Evolutionary conservation across 2,797 vertebrate species (phyloP).

Genomic region (Ciconia nigra): DNA sequence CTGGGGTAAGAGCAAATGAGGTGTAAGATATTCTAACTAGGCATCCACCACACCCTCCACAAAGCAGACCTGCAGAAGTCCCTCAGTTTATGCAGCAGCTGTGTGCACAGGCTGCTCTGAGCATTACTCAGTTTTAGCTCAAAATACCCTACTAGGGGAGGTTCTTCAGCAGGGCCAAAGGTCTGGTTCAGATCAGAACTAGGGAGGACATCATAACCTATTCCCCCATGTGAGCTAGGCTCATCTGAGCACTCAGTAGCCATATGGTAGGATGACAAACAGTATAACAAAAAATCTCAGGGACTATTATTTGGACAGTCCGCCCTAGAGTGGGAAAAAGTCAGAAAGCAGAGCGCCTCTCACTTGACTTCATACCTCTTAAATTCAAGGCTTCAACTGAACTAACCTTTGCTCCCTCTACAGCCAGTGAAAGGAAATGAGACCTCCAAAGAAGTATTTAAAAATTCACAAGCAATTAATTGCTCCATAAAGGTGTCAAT

Average conservation of each 20-base stretch:
- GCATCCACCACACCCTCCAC: neutral
- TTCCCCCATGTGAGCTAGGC: neutral
- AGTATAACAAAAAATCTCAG: neutral
- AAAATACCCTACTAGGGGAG: neutral
- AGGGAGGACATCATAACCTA: neutral
- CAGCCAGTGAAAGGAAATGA: neutral
- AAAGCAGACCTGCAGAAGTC: neutral
- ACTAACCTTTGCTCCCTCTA: neutral
- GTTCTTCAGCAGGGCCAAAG: neutral
- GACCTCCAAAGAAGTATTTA: neutral
- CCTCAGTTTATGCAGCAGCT: neutral
- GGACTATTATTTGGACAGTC: neutral
- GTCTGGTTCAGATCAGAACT: neutral
- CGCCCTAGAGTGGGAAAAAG: neutral
- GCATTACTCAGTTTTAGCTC: neutral
- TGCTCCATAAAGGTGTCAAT: neutral
- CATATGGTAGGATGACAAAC: neutral
- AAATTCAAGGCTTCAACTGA: neutral
- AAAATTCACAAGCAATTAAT: neutral
- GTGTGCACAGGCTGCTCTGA: neutral
- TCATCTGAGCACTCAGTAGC: neutral
- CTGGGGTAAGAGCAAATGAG: neutral
- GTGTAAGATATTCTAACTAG: accelerated
- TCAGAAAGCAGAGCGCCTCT: neutral
- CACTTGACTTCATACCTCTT: neutral